Percentiles rank a stretch among this genome's conserved stretches.
These are phyloP conservation scores for Plusia festucae DNA, from an alignment of 2,888 invertebrate species.

Conservation along the genomic window DNA sequence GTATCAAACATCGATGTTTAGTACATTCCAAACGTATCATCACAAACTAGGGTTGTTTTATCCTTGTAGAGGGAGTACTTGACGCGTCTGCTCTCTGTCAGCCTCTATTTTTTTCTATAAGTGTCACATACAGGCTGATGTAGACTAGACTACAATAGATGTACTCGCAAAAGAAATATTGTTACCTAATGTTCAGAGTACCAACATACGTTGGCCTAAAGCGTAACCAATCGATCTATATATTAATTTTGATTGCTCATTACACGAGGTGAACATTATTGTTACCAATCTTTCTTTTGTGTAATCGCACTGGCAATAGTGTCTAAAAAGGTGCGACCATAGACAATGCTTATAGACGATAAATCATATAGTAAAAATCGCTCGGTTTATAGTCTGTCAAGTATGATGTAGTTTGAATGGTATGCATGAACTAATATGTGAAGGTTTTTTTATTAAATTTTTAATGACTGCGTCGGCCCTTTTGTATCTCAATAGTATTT, in stretches of 20 bases:
- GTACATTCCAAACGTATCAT: conserved; percentile 58
- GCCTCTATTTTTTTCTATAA: conserved; percentile 20
- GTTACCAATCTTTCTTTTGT: not conserved
- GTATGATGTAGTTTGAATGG: conserved; percentile 8
- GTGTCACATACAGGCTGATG: conserved; percentile 20
- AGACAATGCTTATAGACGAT: conserved; percentile 8
- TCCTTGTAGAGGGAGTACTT: conserved; percentile 25
- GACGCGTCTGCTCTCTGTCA: conserved; percentile 27
- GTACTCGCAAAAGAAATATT: conserved; percentile 30
- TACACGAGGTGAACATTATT: not conserved
- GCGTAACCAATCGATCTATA: not conserved
- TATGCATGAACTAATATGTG: conserved; percentile 8
- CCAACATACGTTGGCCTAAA: not conserved
- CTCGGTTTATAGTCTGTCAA: conserved; percentile 8
- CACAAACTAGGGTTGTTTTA: conserved; percentile 44
- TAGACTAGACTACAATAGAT: conserved; percentile 39
- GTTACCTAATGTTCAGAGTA: not conserved
- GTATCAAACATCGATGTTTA: conserved; percentile 50
- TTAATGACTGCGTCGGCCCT: conserved; percentile 45
- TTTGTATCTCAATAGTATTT: conserved; percentile 36
- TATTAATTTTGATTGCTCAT: not conserved
- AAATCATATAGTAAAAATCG: not conserved
- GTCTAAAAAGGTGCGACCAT: conserved; percentile 9
- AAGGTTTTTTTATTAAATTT: conserved; percentile 15
- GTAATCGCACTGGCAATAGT: not conserved